Percentiles rank a stretch among this genome's conserved stretches.
phyloP scores from a whole-genome alignment of 1,140 invertebrate species.

The Episyrphus balteatus region DNA sequence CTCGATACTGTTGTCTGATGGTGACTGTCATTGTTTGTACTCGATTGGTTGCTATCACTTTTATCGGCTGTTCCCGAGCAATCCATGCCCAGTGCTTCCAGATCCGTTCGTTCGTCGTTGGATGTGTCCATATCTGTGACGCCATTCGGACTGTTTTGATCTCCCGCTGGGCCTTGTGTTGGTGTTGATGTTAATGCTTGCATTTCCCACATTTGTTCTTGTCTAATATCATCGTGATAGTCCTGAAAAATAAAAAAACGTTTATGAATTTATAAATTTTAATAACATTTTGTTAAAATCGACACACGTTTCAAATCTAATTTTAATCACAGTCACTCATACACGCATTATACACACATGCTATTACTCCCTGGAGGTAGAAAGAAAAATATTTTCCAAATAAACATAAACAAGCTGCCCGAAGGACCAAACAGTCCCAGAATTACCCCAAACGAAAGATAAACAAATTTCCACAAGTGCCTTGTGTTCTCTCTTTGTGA shows the following conservation, averaged over 20 bases:
- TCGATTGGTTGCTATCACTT: conserved; percentile 22
- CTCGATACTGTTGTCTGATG: conserved; percentile 5
- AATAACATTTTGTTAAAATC: no score
- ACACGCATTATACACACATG: no score
- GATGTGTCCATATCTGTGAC: conserved; percentile 33
- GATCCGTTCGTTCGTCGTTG: conserved; percentile 32
- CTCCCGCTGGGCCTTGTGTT: conserved; percentile 25
- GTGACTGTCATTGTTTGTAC: conserved; percentile 16
- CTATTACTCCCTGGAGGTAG: no score
- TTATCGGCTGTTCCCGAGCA: conserved; percentile 26
- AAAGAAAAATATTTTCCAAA: no score
- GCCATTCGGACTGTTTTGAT: conserved; percentile 29
- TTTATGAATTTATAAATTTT: no score
- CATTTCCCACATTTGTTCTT: conserved; percentile 78
- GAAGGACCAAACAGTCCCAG: no score
- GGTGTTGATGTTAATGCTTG: conserved; percentile 49
- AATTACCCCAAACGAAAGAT: no score
- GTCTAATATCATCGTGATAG: conserved; percentile 75
- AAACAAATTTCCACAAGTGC: no score
- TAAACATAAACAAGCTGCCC: no score
- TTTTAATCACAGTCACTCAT: no score
- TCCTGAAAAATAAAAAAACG: conserved; percentile 44
- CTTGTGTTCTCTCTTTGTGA: no score
- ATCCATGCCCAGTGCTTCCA: conserved; percentile 30
- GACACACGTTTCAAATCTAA: no score